A percentile compares a stretch with the other conserved stretches of the same genome.
Conservation (phyloP, 2,888 invertebrate genomes). For the Drosophila subquinaria region DNA sequence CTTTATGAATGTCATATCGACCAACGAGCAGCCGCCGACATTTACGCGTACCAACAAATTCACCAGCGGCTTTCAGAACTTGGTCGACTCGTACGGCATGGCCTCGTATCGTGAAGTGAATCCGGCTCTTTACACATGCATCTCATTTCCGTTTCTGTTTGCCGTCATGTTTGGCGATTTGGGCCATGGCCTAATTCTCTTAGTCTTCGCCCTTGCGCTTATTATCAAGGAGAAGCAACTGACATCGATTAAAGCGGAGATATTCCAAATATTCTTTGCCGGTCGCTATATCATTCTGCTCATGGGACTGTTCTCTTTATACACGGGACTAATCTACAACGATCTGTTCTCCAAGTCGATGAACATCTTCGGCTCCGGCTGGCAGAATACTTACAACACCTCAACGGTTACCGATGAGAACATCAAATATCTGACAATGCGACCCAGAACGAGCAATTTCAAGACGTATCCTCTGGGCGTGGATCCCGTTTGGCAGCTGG, state of each 20-base stretch:
- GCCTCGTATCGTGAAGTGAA: slow-evolving; percentile 97
- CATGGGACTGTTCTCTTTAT: slow-evolving; percentile 99
- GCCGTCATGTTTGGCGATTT: slow-evolving; percentile 98
- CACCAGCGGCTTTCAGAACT: slow-evolving; percentile 95
- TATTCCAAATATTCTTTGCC: slow-evolving; percentile 98
- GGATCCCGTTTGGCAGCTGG: slow-evolving; percentile 91
- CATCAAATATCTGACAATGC: slow-evolving; percentile 65
- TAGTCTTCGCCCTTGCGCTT: slow-evolving; percentile 92
- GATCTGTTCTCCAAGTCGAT: slow-evolving; percentile 98
- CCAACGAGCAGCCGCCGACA: slow-evolving; percentile 93
- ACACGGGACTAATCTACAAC: slow-evolving; percentile 99
- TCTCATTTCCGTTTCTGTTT: slow-evolving; percentile 98
- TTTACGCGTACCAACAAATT: slow-evolving; percentile 97
- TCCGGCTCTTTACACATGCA: slow-evolving; percentile 94
- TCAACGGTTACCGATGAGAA: slow-evolving; percentile 76
- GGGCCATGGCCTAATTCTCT: slow-evolving; percentile 95
- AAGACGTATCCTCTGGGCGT: slow-evolving; percentile 94
- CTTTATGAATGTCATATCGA: slow-evolving; percentile 95
- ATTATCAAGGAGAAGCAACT: slow-evolving; percentile 92
- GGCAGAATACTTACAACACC: slow-evolving; percentile 88
- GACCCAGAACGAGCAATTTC: slow-evolving; percentile 86
- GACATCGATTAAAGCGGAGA: slow-evolving; percentile 91
- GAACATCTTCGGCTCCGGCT: slow-evolving; percentile 96
- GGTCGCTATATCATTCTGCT: slow-evolving; percentile 98
- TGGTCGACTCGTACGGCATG: slow-evolving; percentile 97